phyloP scores from a whole-genome alignment of 2,888 invertebrate genomes.

The Sympetrum striolatum region DNA sequence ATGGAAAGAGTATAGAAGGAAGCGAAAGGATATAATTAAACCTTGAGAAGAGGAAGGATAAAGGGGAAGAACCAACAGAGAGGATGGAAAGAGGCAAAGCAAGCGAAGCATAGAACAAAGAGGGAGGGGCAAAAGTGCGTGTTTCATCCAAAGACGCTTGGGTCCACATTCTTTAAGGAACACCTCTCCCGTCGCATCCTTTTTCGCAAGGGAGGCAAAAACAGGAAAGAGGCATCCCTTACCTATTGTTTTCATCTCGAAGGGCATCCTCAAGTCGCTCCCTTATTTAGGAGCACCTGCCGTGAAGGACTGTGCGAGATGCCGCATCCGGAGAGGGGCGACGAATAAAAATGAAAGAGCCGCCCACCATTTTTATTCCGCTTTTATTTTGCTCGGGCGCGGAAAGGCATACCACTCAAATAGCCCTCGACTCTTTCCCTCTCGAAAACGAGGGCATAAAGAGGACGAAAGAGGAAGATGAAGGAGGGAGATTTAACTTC shows the following conservation, averaged over 20 bases:
- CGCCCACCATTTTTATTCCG: neutral
- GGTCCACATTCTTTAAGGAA: neutral
- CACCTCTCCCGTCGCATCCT: neutral
- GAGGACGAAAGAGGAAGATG: neutral
- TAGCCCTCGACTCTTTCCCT: neutral
- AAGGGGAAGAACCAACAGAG: neutral
- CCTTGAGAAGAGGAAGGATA: no score
- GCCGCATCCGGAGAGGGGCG: neutral
- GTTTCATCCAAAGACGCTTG: neutral
- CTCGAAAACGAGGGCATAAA: neutral
- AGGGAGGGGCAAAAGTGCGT: neutral
- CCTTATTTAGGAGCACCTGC: neutral
- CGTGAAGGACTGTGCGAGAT: neutral
- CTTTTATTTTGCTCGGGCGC: neutral
- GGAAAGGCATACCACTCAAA: neutral
- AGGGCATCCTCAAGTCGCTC: neutral
- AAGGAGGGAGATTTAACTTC: constrained; percentile 2
- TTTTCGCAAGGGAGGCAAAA: neutral
- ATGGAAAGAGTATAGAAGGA: no score
- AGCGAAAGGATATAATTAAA: no score
- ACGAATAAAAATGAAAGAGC: neutral
- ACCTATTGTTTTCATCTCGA: neutral
- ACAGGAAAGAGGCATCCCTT: neutral
- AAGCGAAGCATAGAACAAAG: neutral
- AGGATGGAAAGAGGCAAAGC: neutral